Percentiles rank a stretch among this genome's conserved stretches.
phyloP scores from a whole-genome alignment of 2,888 invertebrate genomes.

The Isoperla grammatica region DNA sequence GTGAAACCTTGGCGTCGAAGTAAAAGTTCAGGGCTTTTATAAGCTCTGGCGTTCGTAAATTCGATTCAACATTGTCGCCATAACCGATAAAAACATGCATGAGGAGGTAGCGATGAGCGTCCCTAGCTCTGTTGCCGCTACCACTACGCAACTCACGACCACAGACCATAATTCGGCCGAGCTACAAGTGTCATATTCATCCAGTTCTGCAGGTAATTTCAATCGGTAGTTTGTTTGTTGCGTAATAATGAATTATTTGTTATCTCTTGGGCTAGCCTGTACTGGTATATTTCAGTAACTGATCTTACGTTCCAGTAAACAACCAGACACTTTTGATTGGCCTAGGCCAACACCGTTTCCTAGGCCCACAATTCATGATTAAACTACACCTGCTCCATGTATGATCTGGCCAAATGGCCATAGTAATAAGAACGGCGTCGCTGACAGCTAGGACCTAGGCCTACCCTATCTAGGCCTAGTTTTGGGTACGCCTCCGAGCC shows the following conservation, averaged over 20 bases:
- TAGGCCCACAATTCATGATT: too few species aligned
- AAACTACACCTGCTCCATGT: too few species aligned
- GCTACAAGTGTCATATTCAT: constrained; percentile 57
- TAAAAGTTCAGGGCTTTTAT: constrained; percentile 45
- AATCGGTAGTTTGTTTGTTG: constrained; percentile 3
- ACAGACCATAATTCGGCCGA: constrained; percentile 52
- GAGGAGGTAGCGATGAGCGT: constrained; percentile 64
- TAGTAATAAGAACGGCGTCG: too few species aligned
- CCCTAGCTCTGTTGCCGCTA: constrained; percentile 59
- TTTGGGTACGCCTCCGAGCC: too few species aligned
- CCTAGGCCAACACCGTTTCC: too few species aligned
- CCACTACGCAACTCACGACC: constrained; percentile 50
- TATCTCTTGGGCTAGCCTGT: constrained; percentile 4
- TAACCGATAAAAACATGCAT: constrained; percentile 52
- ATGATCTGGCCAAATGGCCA: too few species aligned
- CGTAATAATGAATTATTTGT: neutral
- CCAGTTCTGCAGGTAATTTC: constrained; percentile 54
- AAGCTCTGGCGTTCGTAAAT: constrained; percentile 45
- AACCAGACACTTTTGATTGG: too few species aligned
- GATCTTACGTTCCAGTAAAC: too few species aligned
- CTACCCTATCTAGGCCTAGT: too few species aligned
- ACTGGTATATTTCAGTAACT: neutral
- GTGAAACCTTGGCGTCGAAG: constrained; percentile 46
- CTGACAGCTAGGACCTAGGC: too few species aligned
- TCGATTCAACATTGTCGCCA: constrained; percentile 43